These are phyloP conservation scores for Caenorhabditis sp. DNA, from an alignment of 2,888 invertebrate genomes.

Conservation along the genomic window DNA sequence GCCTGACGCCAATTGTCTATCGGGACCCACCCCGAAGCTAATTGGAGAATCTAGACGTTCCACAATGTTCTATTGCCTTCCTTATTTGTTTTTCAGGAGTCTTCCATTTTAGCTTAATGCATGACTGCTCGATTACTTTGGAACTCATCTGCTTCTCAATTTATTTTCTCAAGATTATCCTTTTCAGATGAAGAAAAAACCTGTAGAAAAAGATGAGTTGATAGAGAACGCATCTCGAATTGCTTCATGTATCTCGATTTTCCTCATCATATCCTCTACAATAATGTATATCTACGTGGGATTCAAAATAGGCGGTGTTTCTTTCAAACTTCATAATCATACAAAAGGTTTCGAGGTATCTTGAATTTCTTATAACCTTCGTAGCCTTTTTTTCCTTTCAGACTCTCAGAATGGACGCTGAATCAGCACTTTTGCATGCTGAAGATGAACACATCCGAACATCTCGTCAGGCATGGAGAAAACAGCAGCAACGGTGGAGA, in stretches of 20 bases:
- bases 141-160: no score
- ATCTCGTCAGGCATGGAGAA: constrained; percentile 60
- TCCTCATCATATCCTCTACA: constrained; percentile 51
- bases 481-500: constrained; percentile 57
- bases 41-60: constrained; percentile 57
- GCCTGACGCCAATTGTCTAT: constrained; percentile 59
- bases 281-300: constrained; percentile 55
- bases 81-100: constrained; percentile 26
- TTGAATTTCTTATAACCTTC: neutral
- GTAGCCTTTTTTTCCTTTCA: neutral
- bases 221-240: constrained; percentile 56
- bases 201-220: constrained; percentile 54
- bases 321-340: constrained; percentile 34
- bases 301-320: constrained; percentile 39
- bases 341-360: constrained; percentile 51
- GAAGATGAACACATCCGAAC: constrained; percentile 62
- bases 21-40: constrained; percentile 57
- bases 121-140: neutral
- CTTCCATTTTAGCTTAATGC: constrained; percentile 11
- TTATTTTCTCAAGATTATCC: neutral
- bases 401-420: constrained; percentile 25
- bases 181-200: constrained; percentile 61
- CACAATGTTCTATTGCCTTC: constrained; percentile 24
- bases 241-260: constrained; percentile 65
- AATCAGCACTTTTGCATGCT: constrained; percentile 38